Evolutionary conservation across 2,797 vertebrate species (phyloP).

Genomic region (Chloroceryle amazona): DNA sequence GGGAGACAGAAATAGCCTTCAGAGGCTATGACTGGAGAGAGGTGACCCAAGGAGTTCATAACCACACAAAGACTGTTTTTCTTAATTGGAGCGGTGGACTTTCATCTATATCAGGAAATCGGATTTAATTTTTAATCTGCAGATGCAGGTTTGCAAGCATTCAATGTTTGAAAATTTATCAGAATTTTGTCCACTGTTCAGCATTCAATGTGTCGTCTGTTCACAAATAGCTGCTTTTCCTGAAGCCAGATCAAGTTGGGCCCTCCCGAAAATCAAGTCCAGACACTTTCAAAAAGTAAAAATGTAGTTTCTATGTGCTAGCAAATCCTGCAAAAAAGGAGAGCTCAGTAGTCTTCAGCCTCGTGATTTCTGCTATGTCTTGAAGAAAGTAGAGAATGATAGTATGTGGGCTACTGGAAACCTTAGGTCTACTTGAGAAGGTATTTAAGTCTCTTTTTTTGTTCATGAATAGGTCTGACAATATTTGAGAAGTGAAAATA

Average conservation of each 20-base stretch:
- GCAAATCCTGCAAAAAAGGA: neutral
- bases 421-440: neutral
- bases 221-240: neutral
- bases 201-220: neutral
- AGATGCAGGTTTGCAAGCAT: rapidly evolving
- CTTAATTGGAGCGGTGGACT: neutral
- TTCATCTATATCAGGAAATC: neutral
- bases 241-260: neutral
- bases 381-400: neutral
- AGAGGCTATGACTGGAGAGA: neutral
- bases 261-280: neutral
- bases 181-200: neutral
- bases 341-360: neutral
- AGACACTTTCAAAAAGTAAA: neutral
- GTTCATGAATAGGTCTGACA: neutral
- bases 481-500: neutral
- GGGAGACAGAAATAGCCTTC: slow-evolving; percentile 52
- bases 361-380: neutral
- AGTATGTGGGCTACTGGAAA: neutral
- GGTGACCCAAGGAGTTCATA: neutral
- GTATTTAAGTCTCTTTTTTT: neutral
- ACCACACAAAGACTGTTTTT: neutral
- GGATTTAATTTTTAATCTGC: neutral
- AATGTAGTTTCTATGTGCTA: neutral
- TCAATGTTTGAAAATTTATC: neutral